phyloP scores from a whole-genome alignment of 2,797 vertebrate genomes.

The Acridotheres tristis region DNA sequence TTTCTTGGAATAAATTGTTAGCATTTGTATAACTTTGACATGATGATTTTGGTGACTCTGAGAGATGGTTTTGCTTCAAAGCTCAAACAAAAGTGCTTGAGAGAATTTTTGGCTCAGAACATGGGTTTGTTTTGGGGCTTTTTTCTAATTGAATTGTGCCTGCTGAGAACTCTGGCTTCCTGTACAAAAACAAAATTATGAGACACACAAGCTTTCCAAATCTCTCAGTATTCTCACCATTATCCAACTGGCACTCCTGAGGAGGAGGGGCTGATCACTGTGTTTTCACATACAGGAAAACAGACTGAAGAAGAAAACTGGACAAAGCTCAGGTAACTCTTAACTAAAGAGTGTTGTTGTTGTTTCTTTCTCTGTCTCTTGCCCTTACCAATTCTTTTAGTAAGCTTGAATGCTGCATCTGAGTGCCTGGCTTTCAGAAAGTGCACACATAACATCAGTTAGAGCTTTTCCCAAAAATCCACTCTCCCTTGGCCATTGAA shows the following conservation, averaged over 20 bases:
- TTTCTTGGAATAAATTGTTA: constrained; percentile 53
- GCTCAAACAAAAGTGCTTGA: background rate
- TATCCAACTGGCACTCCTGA: background rate
- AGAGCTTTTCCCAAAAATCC: background rate
- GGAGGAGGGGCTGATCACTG: background rate
- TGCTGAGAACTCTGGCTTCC: background rate
- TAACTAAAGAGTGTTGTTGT: background rate
- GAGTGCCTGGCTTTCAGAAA: background rate
- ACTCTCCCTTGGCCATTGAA: background rate
- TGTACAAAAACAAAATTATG: background rate
- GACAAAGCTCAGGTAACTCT: background rate
- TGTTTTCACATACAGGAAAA: background rate
- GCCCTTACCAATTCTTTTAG: background rate
- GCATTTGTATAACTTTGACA: background rate
- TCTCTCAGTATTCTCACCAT: background rate
- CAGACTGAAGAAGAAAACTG: background rate
- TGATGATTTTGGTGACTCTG: background rate
- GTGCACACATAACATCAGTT: fast-evolving
- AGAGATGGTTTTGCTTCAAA: background rate
- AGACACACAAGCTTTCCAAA: background rate
- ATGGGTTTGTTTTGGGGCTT: background rate
- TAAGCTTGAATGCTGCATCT: background rate
- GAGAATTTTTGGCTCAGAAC: background rate
- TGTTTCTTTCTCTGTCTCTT: background rate
- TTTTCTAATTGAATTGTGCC: background rate